A percentile compares a stretch with the other conserved stretches of the same genome.
Conservation (phyloP, 2,797 vertebrate species). For the Garrulus glandarius region DNA sequence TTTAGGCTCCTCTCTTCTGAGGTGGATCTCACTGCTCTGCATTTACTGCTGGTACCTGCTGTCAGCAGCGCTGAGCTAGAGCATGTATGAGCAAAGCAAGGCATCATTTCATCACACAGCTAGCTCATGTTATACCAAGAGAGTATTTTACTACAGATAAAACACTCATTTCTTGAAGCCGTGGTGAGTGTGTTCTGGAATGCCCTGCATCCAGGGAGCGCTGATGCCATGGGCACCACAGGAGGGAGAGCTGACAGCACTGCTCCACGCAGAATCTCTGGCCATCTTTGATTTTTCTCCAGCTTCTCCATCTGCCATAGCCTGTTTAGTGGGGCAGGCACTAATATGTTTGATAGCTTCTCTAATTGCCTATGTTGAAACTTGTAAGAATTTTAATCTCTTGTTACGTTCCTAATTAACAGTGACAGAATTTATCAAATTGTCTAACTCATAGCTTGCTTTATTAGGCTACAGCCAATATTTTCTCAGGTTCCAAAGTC, state of each 20-base stretch:
- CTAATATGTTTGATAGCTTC: not conserved
- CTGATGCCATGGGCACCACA: accelerated
- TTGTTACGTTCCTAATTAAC: not conserved
- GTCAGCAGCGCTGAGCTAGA: not conserved
- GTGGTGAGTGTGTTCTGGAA: not conserved
- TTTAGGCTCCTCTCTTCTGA: not conserved
- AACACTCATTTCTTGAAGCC: not conserved
- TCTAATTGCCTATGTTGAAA: not conserved
- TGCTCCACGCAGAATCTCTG: not conserved
- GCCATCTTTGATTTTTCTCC: not conserved
- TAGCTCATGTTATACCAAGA: not conserved
- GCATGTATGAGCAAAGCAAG: not conserved
- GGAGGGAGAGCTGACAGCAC: not conserved
- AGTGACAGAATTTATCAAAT: not conserved
- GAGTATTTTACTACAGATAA: not conserved
- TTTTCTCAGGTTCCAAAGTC: not conserved
- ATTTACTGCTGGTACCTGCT: accelerated
- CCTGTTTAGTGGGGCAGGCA: not conserved
- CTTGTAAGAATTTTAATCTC: not conserved
- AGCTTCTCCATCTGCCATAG: not conserved
- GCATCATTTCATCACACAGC: not conserved
- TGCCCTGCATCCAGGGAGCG: accelerated
- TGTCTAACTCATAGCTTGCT: not conserved
- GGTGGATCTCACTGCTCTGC: not conserved
- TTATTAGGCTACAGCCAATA: not conserved